Evolutionary conservation across 2,113 vertebrate species (phyloP).

Genomic region (Crotalus tigris): DNA sequence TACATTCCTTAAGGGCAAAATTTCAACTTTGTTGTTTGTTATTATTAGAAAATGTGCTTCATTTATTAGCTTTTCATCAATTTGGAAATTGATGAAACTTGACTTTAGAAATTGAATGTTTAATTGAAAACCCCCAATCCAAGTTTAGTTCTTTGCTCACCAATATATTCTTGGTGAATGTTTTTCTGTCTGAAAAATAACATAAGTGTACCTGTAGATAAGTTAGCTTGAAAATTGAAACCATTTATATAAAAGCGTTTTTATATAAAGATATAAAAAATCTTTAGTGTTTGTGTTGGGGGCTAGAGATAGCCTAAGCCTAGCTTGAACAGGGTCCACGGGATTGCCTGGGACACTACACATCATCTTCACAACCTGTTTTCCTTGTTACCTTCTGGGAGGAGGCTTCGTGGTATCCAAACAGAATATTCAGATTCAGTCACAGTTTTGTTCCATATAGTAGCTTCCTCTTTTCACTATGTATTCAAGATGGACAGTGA

Average conservation of each 20-base stretch:
- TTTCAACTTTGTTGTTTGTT: constrained; percentile 30
- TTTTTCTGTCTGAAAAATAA: neutral
- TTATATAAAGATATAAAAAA: too few species aligned
- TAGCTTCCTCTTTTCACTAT: too few species aligned
- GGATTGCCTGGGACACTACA: too few species aligned
- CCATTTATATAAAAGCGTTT: neutral
- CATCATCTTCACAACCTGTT: too few species aligned
- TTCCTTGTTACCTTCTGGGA: too few species aligned
- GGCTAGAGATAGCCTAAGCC: too few species aligned
- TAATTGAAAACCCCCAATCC: neutral
- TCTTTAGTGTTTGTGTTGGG: too few species aligned
- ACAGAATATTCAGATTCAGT: too few species aligned
- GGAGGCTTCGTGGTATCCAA: too few species aligned
- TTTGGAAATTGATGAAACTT: neutral
- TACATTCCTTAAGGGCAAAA: constrained; percentile 6
- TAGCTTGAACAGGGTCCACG: too few species aligned
- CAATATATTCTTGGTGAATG: neutral
- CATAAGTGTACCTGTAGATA: neutral
- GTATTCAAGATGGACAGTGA: too few species aligned
- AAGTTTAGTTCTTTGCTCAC: neutral
- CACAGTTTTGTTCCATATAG: too few species aligned
- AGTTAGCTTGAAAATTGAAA: neutral
- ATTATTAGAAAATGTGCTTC: neutral
- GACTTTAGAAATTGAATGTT: neutral
- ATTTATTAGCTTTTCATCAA: neutral